Conservation (phyloP, 1,140 invertebrate species). For the Saccostrea cuccullata region DNA sequence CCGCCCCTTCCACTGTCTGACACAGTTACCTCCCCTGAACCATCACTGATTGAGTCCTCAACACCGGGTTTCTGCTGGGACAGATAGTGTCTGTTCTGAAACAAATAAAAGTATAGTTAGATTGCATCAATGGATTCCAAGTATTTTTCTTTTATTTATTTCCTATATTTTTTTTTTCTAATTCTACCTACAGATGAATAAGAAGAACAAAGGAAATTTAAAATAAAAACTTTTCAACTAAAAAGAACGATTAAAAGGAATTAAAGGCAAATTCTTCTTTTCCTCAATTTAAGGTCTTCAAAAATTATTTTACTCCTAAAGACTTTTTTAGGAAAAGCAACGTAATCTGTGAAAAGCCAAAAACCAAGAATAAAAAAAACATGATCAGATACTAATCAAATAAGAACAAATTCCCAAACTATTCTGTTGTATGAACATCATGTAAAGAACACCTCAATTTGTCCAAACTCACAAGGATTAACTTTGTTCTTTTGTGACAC, state of each 20-base stretch:
- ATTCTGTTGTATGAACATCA: not conserved
- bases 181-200: not conserved
- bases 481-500: slow-evolving; percentile 7
- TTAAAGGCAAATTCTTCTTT: not conserved
- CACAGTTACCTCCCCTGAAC: slow-evolving; percentile 49
- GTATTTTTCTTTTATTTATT: not conserved
- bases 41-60: slow-evolving; percentile 45
- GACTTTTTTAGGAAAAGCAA: not conserved
- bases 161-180: no score
- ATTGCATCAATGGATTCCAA: not conserved
- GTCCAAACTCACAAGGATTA: not conserved
- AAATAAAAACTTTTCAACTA: no score
- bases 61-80: slow-evolving; percentile 44
- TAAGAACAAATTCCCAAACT: not conserved
- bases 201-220: no score
- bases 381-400: not conserved
- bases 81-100: slow-evolving; percentile 51
- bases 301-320: not conserved
- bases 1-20: slow-evolving; percentile 49
- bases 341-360: not conserved
- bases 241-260: no score
- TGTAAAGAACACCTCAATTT: slow-evolving; percentile 15
- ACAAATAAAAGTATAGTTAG: slow-evolving; percentile 26
- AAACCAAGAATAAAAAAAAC: not conserved
- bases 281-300: not conserved